Evolutionary conservation across 2,113 vertebrate genomes (phyloP).

Genomic region (Gallinago undulata): DNA sequence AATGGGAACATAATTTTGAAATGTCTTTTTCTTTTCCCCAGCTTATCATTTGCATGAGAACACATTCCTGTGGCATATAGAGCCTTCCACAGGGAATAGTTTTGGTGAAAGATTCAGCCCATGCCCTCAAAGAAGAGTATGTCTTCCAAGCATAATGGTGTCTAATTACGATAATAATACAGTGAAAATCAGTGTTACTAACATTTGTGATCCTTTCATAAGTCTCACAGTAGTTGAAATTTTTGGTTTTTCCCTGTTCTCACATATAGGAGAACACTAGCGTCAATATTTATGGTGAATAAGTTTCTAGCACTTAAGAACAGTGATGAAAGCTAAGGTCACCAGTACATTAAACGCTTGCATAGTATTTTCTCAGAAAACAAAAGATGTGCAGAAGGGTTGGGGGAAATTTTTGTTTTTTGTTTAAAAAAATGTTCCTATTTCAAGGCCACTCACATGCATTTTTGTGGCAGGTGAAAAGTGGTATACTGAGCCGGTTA

Average conservation of each 20-base stretch:
- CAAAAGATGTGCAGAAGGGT: neutral
- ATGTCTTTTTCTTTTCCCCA: neutral
- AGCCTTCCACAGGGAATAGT: neutral
- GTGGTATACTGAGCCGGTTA: neutral
- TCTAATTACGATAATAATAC: neutral
- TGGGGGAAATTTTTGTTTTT: fast-evolving
- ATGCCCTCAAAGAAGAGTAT: neutral
- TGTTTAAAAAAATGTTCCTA: neutral
- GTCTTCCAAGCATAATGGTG: neutral
- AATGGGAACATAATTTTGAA: neutral
- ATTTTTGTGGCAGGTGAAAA: neutral
- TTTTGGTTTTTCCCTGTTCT: neutral
- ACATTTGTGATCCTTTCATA: neutral
- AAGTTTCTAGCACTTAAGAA: neutral
- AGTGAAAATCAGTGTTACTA: neutral
- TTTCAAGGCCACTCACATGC: neutral
- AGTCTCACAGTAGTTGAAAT: neutral
- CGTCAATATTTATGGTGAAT: neutral
- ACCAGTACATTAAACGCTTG: neutral
- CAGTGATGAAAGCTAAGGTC: neutral
- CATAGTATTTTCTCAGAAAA: neutral
- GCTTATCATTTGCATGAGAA: neutral
- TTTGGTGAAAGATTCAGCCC: neutral
- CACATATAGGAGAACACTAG: neutral
- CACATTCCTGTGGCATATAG: fast-evolving